A percentile compares a stretch with the other conserved stretches of the same genome.
Evolutionary conservation across 92 coral and sea anemone genomes (phyloP).

Genomic region (Porites divaricata): DNA sequence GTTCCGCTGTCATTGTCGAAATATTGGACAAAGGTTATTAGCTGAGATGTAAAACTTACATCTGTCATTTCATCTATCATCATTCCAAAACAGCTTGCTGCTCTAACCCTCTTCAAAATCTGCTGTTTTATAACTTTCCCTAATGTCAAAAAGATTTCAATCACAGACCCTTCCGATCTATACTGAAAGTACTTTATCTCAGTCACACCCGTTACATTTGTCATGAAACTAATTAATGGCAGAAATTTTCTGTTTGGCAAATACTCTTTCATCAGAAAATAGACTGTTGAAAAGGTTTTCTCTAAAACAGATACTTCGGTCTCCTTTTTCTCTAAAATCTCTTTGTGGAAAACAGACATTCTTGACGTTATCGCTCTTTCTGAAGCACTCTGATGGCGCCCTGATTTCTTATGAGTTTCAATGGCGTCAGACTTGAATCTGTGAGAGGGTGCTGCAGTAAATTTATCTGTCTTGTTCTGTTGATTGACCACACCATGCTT

Average conservation of each 20-base stretch:
- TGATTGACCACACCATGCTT: slow-evolving; percentile 26
- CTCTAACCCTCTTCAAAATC: slow-evolving; percentile 41
- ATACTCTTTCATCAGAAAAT: slow-evolving; percentile 43
- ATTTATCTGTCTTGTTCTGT: slow-evolving; percentile 18
- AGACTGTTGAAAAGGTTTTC: slow-evolving; percentile 40
- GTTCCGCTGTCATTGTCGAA: slow-evolving; percentile 36
- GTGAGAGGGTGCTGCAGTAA: slow-evolving; percentile 26
- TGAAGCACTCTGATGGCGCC: slow-evolving; percentile 38
- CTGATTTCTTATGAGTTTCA: slow-evolving; percentile 48
- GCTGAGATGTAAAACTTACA: slow-evolving; percentile 35
- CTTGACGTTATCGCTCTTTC: slow-evolving; percentile 40
- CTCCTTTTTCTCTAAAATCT: slow-evolving; percentile 43
- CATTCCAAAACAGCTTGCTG: slow-evolving; percentile 47
- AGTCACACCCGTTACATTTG: slow-evolving; percentile 42
- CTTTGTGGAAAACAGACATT: slow-evolving; percentile 51
- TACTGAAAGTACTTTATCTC: slow-evolving; percentile 42
- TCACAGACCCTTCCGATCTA: slow-evolving; percentile 46
- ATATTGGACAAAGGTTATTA: slow-evolving; percentile 37
- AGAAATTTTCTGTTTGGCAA: slow-evolving; percentile 34
- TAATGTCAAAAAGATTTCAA: slow-evolving; percentile 48
- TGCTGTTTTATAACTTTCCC: slow-evolving; percentile 41
- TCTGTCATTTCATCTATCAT: slow-evolving; percentile 45
- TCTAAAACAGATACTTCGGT: slow-evolving; percentile 32
- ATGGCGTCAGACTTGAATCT: slow-evolving; percentile 42
- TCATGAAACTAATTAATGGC: slow-evolving; percentile 39